Conservation (phyloP, 2,113 vertebrate species). For the Atherinomorus stipes region DNA sequence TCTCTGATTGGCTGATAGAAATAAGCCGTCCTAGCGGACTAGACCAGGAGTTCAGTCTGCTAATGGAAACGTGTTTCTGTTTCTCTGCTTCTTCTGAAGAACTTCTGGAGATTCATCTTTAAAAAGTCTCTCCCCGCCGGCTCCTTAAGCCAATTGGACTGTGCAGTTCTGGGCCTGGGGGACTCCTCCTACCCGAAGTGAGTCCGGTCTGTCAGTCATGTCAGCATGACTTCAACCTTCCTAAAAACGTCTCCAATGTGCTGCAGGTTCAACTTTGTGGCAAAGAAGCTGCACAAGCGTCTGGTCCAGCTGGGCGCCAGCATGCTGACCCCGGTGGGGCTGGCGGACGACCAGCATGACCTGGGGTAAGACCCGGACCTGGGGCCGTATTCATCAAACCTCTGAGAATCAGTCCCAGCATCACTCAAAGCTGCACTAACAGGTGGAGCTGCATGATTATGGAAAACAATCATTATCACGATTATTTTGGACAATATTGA, state of each 20-base stretch:
- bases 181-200: conserved; percentile 97
- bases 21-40: no score
- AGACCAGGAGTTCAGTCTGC: no score
- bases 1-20: not conserved
- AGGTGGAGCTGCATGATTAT: no score
- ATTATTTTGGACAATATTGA: no score
- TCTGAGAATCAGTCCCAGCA: no score
- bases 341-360: conserved; percentile 96
- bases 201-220: conserved; percentile 58
- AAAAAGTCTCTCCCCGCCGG: conserved; percentile 86
- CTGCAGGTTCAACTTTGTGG: conserved; percentile 95
- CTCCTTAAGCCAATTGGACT: conserved; percentile 90
- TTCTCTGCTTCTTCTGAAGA: conserved; percentile 70
- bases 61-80: no score
- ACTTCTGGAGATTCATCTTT: conserved; percentile 96
- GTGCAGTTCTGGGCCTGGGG: conserved; percentile 90
- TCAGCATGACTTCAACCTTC: not conserved
- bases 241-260: not conserved
- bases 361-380: conserved; percentile 86
- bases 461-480: no score
- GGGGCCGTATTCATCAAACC: no score
- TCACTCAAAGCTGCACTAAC: no score
- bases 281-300: conserved; percentile 94
- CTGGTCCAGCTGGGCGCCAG: conserved; percentile 89
- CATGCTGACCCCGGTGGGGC: conserved; percentile 83